Evolutionary conservation across 2,113 vertebrate species (phyloP).

Genomic region (Lota lota): DNA sequence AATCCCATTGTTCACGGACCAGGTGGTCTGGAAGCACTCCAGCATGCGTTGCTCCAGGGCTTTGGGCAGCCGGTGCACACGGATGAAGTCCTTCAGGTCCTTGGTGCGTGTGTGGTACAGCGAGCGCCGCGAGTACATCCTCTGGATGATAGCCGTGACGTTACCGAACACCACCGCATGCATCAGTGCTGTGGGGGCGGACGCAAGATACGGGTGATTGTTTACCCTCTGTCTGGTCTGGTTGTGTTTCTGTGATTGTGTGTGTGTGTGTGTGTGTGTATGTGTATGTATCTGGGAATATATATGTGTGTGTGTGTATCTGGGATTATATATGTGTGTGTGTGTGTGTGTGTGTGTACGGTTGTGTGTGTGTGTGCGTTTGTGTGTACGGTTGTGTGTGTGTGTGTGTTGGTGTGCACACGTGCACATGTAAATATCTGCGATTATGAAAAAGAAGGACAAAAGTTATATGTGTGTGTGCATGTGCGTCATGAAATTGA

Average conservation of each 20-base stretch:
- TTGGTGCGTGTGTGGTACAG: slow-evolving; percentile 95
- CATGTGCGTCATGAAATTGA: too few species aligned
- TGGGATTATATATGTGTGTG: neutral
- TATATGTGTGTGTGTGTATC: neutral
- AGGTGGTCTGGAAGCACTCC: slow-evolving; percentile 96
- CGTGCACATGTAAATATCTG: too few species aligned
- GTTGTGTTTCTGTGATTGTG: neutral
- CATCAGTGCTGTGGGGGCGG: slow-evolving; percentile 82
- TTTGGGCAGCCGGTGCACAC: slow-evolving; percentile 90
- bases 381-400: neutral
- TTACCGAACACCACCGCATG: slow-evolving; percentile 95
- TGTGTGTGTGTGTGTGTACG: slow-evolving; percentile 12
- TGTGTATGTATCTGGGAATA: slow-evolving; percentile 7
- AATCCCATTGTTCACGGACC: slow-evolving; percentile 97
- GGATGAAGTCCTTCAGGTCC: slow-evolving; percentile 93
- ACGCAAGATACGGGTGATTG: too few species aligned
- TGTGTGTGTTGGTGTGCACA: neutral
- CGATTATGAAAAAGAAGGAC: neutral
- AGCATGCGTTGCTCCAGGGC: slow-evolving; percentile 94
- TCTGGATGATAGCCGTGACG: slow-evolving; percentile 94
- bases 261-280: slow-evolving; percentile 7
- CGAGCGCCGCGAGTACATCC: slow-evolving; percentile 95
- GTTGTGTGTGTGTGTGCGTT: too few species aligned
- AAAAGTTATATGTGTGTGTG: neutral
- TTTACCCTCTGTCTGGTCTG: neutral